Percentiles rank a stretch among this genome's conserved stretches.
These are phyloP conservation scores for Benthosema pterotum DNA, from an alignment of 2,797 vertebrate genomes.

Conservation along the genomic window DNA sequence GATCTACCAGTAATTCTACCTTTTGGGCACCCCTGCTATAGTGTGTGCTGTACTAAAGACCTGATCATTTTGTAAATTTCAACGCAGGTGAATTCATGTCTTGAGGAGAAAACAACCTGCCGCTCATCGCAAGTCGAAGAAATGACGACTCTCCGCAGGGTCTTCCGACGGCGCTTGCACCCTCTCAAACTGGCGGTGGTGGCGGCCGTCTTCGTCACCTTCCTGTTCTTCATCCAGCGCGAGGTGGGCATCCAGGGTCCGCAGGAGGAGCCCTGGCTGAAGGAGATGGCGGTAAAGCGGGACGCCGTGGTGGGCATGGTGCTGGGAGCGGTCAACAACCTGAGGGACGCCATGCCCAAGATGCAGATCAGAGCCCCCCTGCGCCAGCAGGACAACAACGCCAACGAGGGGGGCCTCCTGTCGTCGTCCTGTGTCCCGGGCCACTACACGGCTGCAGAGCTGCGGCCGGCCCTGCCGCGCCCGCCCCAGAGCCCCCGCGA, in stretches of 20 bases:
- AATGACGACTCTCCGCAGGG: conserved; percentile 86
- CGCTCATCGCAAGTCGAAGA: conserved; percentile 57
- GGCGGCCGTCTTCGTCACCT: conserved; percentile 88
- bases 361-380: conserved; percentile 96
- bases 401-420: conserved; percentile 57
- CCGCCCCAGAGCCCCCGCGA: conserved; percentile 87
- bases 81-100: conserved; percentile 59
- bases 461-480: conserved; percentile 87
- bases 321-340: conserved; percentile 94
- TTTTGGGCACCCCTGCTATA: no score
- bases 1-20: no score
- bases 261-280: conserved; percentile 86
- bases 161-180: conserved; percentile 84
- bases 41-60: conserved; percentile 20
- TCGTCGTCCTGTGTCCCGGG: conserved; percentile 89
- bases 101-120: conserved; percentile 29
- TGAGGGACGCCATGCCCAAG: conserved; percentile 93
- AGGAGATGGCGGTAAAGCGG: conserved; percentile 84
- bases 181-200: conserved; percentile 88
- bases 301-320: conserved; percentile 90
- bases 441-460: conserved; percentile 88
- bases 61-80: conserved; percentile 31
- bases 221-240: conserved; percentile 95
- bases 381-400: conserved; percentile 72
- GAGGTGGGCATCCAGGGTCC: conserved; percentile 88